These are phyloP conservation scores for Donacobius atricapilla DNA, from an alignment of 2,113 vertebrate species.

Conservation along the genomic window DNA sequence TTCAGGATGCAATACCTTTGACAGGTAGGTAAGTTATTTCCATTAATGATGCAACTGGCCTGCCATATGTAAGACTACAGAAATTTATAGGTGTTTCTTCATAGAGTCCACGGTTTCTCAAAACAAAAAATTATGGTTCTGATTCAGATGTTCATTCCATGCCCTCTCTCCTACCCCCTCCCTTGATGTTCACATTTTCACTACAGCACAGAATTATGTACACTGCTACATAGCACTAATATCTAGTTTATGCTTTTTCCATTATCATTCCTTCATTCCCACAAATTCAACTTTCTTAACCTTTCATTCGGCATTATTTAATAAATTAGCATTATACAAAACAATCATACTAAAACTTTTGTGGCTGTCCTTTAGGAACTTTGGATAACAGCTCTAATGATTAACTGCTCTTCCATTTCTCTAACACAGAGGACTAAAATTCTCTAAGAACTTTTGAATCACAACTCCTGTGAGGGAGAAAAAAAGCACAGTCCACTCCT, in stretches of 20 bases:
- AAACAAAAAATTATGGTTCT: background rate
- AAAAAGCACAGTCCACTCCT: background rate
- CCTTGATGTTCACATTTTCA: background rate
- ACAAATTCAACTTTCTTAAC: background rate
- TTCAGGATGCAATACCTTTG: background rate
- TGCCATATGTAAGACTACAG: background rate
- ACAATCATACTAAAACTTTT: background rate
- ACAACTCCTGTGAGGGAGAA: background rate
- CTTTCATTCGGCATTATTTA: background rate
- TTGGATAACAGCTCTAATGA: background rate
- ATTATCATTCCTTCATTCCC: background rate
- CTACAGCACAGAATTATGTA: background rate
- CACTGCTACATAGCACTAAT: background rate
- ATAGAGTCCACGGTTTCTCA: background rate
- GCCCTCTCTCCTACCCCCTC: accelerated
- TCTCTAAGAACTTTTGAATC: background rate
- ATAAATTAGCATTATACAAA: background rate
- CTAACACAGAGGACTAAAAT: background rate
- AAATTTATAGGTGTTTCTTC: background rate
- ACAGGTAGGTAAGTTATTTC: background rate
- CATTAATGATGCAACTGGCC: background rate
- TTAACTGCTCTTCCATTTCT: background rate
- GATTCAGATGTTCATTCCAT: background rate
- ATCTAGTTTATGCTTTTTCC: background rate
- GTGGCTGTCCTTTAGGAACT: background rate